Evolutionary conservation across 2,113 vertebrate species (phyloP).

Genomic region (Pao palembangensis): DNA sequence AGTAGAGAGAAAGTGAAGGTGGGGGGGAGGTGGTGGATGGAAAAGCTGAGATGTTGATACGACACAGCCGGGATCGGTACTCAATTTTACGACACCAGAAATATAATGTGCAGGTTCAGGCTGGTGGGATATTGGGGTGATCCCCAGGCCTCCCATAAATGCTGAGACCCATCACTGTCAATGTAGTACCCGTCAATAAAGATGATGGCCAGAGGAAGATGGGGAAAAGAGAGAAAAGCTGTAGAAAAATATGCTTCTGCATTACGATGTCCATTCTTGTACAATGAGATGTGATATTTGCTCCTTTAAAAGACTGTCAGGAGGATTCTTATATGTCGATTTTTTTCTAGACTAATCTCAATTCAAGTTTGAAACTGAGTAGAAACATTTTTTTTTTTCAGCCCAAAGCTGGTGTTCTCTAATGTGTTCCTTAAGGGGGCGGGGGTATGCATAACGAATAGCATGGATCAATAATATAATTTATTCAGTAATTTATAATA

Average conservation of each 20-base stretch:
- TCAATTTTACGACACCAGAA: slow-evolving; percentile 52
- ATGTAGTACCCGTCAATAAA: slow-evolving; percentile 50
- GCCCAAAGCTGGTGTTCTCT: too few relatives aligned
- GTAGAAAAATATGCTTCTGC: slow-evolving; percentile 56
- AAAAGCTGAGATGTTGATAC: slow-evolving; percentile 39
- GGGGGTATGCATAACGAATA: too few relatives aligned
- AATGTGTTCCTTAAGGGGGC: too few relatives aligned
- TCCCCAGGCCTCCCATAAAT: slow-evolving; percentile 49
- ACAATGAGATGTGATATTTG: neutral
- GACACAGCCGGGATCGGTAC: slow-evolving; percentile 47
- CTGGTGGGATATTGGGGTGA: slow-evolving; percentile 16
- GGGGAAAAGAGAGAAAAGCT: slow-evolving; percentile 25
- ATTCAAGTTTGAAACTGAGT: too few relatives aligned
- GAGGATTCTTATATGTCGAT: neutral
- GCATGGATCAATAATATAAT: too few relatives aligned
- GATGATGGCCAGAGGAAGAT: slow-evolving; percentile 33
- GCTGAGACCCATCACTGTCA: slow-evolving; percentile 43
- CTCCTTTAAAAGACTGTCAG: neutral
- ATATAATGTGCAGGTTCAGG: slow-evolving; percentile 40
- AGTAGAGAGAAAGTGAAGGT: slow-evolving; percentile 12
- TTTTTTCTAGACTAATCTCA: too few relatives aligned
- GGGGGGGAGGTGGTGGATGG: slow-evolving; percentile 27
- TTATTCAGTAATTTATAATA: too few relatives aligned
- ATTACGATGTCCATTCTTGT: neutral
- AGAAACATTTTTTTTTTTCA: too few relatives aligned